phyloP scores from a whole-genome alignment of 2,113 vertebrate genomes.

The Nesoenas mayeri region DNA sequence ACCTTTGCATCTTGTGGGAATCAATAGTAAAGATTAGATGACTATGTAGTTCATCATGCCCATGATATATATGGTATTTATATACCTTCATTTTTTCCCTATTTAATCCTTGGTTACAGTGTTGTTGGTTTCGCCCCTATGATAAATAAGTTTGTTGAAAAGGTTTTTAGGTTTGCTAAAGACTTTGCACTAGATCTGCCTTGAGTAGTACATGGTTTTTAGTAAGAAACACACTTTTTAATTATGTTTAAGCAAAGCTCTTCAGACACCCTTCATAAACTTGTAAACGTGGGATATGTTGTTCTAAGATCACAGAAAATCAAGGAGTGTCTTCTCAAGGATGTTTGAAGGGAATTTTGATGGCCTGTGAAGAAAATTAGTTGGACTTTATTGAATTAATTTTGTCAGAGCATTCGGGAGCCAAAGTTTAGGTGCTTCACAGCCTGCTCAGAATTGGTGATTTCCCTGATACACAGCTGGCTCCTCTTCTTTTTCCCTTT shows the following conservation, averaged over 20 bases:
- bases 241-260: not conserved
- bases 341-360: not conserved
- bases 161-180: not conserved
- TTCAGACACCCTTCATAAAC: not conserved
- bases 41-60: not conserved
- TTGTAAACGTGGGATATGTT: fast-evolving
- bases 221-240: too few relatives aligned
- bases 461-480: not conserved
- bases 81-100: fast-evolving
- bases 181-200: not conserved
- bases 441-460: not conserved
- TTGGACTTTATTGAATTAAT: not conserved
- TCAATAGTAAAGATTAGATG: not conserved
- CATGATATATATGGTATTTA: not conserved
- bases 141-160: not conserved
- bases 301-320: not conserved
- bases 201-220: not conserved
- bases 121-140: not conserved
- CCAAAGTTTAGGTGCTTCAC: not conserved
- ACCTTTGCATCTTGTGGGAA: not conserved
- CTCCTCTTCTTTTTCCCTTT: fast-evolving
- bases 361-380: not conserved
- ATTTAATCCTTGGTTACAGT: not conserved
- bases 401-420: not conserved
- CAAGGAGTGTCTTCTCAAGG: not conserved